phyloP scores from a whole-genome alignment of 2,113 vertebrate genomes.

The Eolophus roseicapilla region DNA sequence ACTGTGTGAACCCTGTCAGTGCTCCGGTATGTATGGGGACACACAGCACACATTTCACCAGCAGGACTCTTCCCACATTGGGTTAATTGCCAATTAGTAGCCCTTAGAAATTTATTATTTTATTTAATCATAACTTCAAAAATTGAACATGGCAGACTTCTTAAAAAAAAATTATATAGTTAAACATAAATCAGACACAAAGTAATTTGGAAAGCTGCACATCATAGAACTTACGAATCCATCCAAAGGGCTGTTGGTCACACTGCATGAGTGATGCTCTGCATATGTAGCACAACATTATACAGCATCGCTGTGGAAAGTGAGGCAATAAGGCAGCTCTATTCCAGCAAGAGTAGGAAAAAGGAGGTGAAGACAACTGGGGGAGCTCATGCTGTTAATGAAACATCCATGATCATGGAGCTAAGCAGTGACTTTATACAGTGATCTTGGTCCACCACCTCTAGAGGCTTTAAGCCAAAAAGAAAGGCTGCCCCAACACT shows the following conservation, averaged over 20 bases:
- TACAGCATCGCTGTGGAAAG: background rate
- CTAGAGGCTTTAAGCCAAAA: background rate
- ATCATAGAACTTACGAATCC: background rate
- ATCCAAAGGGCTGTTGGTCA: background rate
- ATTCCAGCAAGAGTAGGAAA: background rate
- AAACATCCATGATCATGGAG: background rate
- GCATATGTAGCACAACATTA: background rate
- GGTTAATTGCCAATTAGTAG: background rate
- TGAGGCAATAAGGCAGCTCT: background rate
- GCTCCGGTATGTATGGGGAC: background rate
- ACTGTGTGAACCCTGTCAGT: background rate
- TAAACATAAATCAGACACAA: background rate
- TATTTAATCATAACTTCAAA: background rate
- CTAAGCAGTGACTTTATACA: background rate
- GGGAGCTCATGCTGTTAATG: background rate
- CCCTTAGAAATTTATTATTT: background rate
- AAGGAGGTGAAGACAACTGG: background rate
- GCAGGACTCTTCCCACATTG: background rate
- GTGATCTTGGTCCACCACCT: background rate
- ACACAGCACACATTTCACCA: background rate
- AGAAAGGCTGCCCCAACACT: background rate
- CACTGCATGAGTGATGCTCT: background rate
- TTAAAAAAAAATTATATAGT: background rate
- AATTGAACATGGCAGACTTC: background rate
- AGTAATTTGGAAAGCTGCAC: background rate